phyloP scores from a whole-genome alignment of 2,113 vertebrate genomes.

The Dinomys branickii region DNA sequence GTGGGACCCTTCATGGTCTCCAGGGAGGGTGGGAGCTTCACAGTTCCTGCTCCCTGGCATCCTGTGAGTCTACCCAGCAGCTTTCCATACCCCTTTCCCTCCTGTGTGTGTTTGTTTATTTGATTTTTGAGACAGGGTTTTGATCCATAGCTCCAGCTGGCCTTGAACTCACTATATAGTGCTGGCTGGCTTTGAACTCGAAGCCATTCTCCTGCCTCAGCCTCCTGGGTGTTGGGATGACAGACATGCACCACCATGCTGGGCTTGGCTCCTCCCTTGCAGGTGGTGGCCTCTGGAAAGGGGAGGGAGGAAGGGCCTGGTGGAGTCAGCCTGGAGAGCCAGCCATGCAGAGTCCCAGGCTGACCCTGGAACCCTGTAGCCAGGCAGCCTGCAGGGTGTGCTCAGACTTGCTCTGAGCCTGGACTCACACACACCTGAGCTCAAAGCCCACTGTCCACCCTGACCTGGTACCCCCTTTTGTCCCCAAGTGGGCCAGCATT shows the following conservation, averaged over 20 bases:
- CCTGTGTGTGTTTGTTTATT: not conserved
- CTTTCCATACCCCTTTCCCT: not conserved
- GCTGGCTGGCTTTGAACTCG: not conserved
- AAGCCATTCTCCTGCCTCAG: not conserved
- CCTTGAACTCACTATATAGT: not conserved
- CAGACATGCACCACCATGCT: not conserved
- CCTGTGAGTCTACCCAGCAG: not conserved
- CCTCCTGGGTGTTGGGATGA: not conserved
- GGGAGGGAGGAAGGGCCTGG: not conserved
- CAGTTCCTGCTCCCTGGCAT: accelerated
- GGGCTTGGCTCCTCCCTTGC: not conserved
- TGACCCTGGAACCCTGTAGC: not conserved
- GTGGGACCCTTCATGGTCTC: not conserved
- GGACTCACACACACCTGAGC: not conserved
- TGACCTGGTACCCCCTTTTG: not conserved
- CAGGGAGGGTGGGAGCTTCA: accelerated
- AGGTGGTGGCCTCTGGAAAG: not conserved
- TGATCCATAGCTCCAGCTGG: not conserved
- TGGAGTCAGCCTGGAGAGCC: not conserved
- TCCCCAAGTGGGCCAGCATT: not conserved
- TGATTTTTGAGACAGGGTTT: not conserved
- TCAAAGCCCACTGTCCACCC: accelerated
- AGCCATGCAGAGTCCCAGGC: not conserved
- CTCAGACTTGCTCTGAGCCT: not conserved
- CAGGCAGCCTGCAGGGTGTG: not conserved